These are phyloP conservation scores for Cylindroiulus punctatus DNA, from an alignment of 2,888 invertebrate genomes.

Conservation along the genomic window DNA sequence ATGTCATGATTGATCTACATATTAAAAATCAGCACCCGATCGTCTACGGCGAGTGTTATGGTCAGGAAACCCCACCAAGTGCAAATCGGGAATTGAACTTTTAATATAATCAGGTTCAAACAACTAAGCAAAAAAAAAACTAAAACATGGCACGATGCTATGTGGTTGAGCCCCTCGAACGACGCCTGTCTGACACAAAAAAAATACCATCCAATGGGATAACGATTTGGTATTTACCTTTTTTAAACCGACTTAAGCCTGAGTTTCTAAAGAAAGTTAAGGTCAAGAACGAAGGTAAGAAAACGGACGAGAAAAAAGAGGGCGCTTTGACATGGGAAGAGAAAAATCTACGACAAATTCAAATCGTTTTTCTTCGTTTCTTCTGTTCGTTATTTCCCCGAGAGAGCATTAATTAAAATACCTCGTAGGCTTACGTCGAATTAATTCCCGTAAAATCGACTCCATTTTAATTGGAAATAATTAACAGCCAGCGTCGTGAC, in stretches of 20 bases:
- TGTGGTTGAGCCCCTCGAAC: background rate
- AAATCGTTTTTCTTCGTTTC: background rate
- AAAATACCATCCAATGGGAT: background rate
- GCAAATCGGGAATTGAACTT: conserved; percentile 38
- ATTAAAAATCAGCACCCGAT: background rate
- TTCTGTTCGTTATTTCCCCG: background rate
- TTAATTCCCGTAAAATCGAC: background rate
- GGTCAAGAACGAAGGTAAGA: conserved; percentile 15
- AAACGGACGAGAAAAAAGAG: background rate
- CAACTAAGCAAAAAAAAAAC: background rate
- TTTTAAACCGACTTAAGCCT: background rate
- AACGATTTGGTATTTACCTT: conserved; percentile 30
- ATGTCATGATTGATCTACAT: background rate
- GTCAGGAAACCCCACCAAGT: conserved; percentile 32
- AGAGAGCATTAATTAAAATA: background rate
- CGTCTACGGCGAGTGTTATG: background rate
- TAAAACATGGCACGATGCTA: conserved; percentile 6
- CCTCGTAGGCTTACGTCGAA: background rate
- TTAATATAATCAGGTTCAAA: conserved; percentile 36
- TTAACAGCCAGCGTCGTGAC: conserved; percentile 3
- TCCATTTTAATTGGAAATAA: conserved; percentile 9
- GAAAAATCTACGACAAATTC: background rate
- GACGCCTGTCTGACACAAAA: background rate
- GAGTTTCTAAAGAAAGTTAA: conserved; percentile 23
- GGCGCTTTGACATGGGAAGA: background rate